phyloP scores from a whole-genome alignment of 2,113 vertebrate genomes.

The Apaloderma vittatum region DNA sequence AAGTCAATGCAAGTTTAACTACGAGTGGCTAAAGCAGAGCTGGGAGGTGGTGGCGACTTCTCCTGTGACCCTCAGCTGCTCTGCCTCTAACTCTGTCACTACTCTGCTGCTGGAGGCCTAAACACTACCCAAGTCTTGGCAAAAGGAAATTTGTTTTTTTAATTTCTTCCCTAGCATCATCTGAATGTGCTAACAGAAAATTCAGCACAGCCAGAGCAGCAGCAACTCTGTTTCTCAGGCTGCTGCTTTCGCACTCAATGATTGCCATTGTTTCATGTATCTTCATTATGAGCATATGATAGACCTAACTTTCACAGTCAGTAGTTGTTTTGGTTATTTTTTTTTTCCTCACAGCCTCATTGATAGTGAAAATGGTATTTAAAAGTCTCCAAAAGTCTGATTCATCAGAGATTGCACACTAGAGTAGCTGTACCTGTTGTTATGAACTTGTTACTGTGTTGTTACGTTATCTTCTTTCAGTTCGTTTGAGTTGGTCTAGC shows the following conservation, averaged over 20 bases:
- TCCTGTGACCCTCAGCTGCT: not conserved
- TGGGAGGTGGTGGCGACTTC: not conserved
- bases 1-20: not conserved
- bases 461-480: not conserved
- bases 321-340: not conserved
- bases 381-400: not conserved
- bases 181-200: not conserved
- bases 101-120: not conserved
- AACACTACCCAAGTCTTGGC: fast-evolving
- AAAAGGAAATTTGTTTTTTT: not conserved
- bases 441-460: not conserved
- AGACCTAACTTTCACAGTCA: not conserved
- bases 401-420: not conserved
- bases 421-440: not conserved
- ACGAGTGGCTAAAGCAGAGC: fast-evolving
- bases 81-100: not conserved
- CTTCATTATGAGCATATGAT: not conserved
- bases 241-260: not conserved
- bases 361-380: not conserved
- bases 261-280: fast-evolving
- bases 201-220: fast-evolving
- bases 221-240: not conserved
- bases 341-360: not conserved
- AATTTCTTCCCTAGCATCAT: not conserved
- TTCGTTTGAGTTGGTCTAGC: not conserved